Conservation (phyloP, 92 coral and sea anemone species). For the Actinernus sp. region DNA sequence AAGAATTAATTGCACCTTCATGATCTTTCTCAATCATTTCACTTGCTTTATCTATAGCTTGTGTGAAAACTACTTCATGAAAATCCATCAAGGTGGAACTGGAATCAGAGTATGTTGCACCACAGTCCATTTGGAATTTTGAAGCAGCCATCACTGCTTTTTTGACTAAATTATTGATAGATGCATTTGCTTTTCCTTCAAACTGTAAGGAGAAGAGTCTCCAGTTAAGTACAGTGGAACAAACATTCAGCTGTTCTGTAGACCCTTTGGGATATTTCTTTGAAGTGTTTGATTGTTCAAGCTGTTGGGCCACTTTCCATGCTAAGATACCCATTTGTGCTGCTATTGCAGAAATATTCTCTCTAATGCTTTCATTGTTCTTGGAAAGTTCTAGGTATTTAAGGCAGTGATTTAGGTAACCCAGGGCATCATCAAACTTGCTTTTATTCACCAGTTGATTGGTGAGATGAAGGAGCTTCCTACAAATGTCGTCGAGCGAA, state of each 20-base stretch:
- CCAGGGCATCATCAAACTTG: conserved; percentile 54
- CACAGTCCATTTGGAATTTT: conserved; percentile 79
- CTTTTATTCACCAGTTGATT: conserved; percentile 58
- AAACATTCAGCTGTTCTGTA: background rate
- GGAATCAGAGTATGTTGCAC: conserved; percentile 22
- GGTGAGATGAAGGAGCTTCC: conserved; percentile 58
- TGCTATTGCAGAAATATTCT: conserved; percentile 40
- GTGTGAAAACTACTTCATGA: conserved; percentile 42
- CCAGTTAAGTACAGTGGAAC: conserved; percentile 48
- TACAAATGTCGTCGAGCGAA: conserved; percentile 72
- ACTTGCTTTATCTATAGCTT: conserved; percentile 10
- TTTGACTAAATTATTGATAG: conserved; percentile 63
- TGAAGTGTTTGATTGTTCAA: conserved; percentile 42
- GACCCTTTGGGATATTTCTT: conserved; percentile 11
- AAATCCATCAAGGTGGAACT: conserved; percentile 15
- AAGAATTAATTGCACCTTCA: conserved; percentile 6
- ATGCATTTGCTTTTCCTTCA: conserved; percentile 53
- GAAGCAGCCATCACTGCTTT: conserved; percentile 59
- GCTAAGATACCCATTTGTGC: conserved; percentile 46
- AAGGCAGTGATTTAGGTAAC: conserved; percentile 55
- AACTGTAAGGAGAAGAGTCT: conserved; percentile 53
- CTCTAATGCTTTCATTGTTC: conserved; percentile 41
- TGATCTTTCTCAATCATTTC: background rate
- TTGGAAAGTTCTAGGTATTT: conserved; percentile 59
- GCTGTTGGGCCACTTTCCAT: conserved; percentile 71